phyloP scores from a whole-genome alignment of 1,140 invertebrate species.

The Hestina assimilis region DNA sequence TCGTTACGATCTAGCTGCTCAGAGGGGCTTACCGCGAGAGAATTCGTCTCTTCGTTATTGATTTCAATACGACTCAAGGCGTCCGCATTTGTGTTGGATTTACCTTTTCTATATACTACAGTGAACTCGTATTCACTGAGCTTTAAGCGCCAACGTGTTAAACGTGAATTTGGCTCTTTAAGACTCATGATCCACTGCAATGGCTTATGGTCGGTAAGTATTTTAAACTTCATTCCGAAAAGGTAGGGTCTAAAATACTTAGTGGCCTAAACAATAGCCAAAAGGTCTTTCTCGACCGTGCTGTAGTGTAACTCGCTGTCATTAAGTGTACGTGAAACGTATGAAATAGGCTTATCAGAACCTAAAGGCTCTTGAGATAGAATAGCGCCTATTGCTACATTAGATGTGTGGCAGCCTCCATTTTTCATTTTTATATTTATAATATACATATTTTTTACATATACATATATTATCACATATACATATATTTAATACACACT shows the following conservation, averaged over 20 bases:
- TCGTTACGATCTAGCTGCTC: neutral
- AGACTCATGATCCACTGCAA: conserved; percentile 13
- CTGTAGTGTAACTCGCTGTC: conserved; percentile 17
- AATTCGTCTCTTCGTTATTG: neutral
- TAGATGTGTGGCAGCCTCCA: no score
- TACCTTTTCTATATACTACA: neutral
- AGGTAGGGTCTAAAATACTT: neutral
- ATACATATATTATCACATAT: no score
- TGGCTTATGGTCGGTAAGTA: neutral
- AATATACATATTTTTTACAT: no score
- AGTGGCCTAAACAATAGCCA: neutral
- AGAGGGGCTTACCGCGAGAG: no score
- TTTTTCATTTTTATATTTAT: no score
- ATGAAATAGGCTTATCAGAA: neutral
- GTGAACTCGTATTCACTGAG: neutral
- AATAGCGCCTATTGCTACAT: neutral
- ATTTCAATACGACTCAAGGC: neutral
- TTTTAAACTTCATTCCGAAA: conserved; percentile 4
- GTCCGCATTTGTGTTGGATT: neutral
- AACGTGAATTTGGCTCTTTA: conserved; percentile 6
- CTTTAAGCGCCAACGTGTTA: neutral
- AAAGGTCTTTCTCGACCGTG: conserved; percentile 13
- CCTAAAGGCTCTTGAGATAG: neutral
- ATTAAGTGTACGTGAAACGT: neutral
- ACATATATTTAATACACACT: no score